Base-by-base conservation (phyloP, 2,888 invertebrate species). In the Elmis aenea region DNA sequence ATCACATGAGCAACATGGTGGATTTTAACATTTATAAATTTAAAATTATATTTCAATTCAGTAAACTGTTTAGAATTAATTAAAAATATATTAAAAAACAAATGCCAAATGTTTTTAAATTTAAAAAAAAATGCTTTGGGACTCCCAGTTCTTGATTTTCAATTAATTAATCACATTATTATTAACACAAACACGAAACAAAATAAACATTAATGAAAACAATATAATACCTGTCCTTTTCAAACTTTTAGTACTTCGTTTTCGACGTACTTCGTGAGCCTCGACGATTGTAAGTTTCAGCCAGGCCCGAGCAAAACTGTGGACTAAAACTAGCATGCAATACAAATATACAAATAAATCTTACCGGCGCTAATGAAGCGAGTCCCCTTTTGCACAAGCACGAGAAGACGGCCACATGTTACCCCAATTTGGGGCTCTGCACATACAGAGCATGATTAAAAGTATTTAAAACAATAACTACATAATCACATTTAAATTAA, bases 271-370 rank as follows among this genome's bases (percentile, higher is more conserved):
- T 48, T 62, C 62, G 34, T 39, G 51, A 33, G 53, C 63, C 40
- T 55, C 53, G 23, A 58, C 13, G 26, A 61, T 27, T 6, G 54
- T 56, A 37, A 62, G 36, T 32, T 32, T 33, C 29, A 61, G 37
- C 51, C 54, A 57, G 23, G 50, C 48, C 38, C 55, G 52, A 26
- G 46, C 43, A 42, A 43, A 38, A 21, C 33, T 75, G 62, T 70
- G 72, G 43, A 64, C 62, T 64, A 57, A 56, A 66, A 74, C 71
- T 60, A 44, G 70, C 71, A 69, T 74, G 56, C 52, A 59, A 45
- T 45, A 46, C 29, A 46, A 43, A 38, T 50, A 45, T 40, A 36
- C 30, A 49, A 48, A 50, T 42, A 41, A 39, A 38, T 53, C 66
- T 67, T 65, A 68, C 68, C 67, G 26, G 58, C 55, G 21, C 57